Evolutionary conservation across 1,140 invertebrate genomes (phyloP), one percentile per base, ranked within the genome.

Genomic region (Hyles euphorbiae): DNA sequence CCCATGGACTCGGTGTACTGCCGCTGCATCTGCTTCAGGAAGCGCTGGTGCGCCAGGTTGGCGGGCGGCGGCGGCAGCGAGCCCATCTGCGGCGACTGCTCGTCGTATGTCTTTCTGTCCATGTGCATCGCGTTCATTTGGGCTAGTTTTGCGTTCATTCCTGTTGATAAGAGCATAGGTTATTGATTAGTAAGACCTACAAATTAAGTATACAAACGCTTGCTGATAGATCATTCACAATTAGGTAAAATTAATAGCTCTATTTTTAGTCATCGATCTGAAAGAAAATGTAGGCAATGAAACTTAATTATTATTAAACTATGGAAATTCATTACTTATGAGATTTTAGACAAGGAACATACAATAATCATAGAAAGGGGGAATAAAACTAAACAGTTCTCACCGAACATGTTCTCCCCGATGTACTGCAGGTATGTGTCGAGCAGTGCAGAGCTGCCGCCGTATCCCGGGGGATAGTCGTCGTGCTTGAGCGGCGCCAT

Each of bases 361-460:
- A 22, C 22, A 22, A 22, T 22, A 22, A 22, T 22, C 22, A 22
- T 22, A 22, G 22, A 2, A 22, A 22, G n/a, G n/a, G n/a, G n/a
- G 22, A 22, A 22, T 22, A 1, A 22, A 22, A 22, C 22, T 22
- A 22, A 22, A 22, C 22, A 40, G 36, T 40, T 43, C 85, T 84
- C 78, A 82, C 92, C 92, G 46, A 93, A 92, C 40, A 93, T 91
- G 70, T 95, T 96, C 74, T 96, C 95, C 0, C 94, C 94, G 64
- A 96, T 96, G 59, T 96, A 92, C 76, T 96, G 95, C 11, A 97
- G 89, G 75, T 96, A 96, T 2, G 95, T 96, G 78, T 96, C 95
- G 12, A 96, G 76, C 36, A 97, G 91, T 0, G 94, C 94, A 2
- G 95, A 96, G 1, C 94, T 94, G 3, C 34, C 93, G 3, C 46